Evolutionary conservation across 2,888 invertebrate species (phyloP), one percentile per base, ranked within the genome.

Genomic region (Hetaerina titia): DNA sequence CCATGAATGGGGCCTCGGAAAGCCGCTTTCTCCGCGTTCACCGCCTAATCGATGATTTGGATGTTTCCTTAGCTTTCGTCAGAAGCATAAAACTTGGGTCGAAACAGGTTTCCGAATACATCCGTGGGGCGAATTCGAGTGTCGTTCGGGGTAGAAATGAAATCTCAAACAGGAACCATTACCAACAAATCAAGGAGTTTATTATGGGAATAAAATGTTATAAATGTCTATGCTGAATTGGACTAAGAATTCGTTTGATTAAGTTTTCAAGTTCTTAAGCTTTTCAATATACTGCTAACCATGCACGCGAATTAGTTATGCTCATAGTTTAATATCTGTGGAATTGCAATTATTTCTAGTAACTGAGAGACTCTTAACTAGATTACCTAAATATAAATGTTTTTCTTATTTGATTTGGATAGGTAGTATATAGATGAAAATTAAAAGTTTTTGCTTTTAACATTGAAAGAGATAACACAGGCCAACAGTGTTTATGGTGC

Each of bases 41-140:
- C 81, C 31, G 81, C 81, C 25, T 81, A 81, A 81, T 81, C 81
- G 81, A 81, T 81, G 81, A 81, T 31, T 81, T 31, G 25, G 81
- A 81, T 25, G 31, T 81, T 31, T 81, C 81, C n/a, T 31, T 25
- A 31, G 7, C 81, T 81, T 81, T 81, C 81, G 81, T 81, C 81
- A 81, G 25, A 81, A 31, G 13, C 81, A 81, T 81, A 81, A 81
- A 81, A 81, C 81, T 25, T 81, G 31, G 25, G 31, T n/a, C 81
- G 81, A 31, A 81, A 81, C 81, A 81, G 81, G 81, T 81, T 81
- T 81, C 31, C 31, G 81, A 81, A 81, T 15, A 81, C 13, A 2
- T 31, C 9, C 25, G 81, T 31, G 81, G 81, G 81, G 81, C 31
- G 31, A 81, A 81, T 31, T 81, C 81, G 81, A 11, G 13, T 31